These are phyloP conservation scores for Aspidoscelis tigris DNA, from an alignment of 2,113 vertebrate genomes.

Conservation along the genomic window DNA sequence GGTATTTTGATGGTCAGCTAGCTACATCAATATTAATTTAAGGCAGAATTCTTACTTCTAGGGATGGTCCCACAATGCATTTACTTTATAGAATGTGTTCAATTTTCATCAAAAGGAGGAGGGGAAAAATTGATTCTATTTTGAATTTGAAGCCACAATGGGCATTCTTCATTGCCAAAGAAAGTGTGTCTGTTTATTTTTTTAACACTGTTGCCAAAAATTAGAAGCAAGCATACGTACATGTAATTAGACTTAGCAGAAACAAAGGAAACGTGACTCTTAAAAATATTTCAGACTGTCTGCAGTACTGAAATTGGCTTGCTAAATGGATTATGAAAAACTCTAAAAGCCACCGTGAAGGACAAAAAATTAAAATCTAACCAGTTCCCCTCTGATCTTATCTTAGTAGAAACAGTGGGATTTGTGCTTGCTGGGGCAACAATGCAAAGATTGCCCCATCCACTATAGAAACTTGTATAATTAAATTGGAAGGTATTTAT, in stretches of 20 bases:
- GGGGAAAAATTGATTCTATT: background rate
- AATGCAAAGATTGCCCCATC: background rate
- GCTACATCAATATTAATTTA: constrained; percentile 37
- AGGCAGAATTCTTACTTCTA: constrained; percentile 29
- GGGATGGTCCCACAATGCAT: constrained; percentile 14
- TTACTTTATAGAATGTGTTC: constrained; percentile 36
- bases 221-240: constrained; percentile 26
- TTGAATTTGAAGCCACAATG: constrained; percentile 15
- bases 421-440: background rate
- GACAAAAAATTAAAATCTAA: background rate
- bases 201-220: constrained; percentile 38
- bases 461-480: too few relatives aligned
- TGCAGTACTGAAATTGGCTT: constrained; percentile 3
- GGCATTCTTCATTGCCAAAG: constrained; percentile 1
- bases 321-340: constrained; percentile 28
- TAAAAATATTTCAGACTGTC: constrained; percentile 43
- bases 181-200: constrained; percentile 26
- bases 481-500: background rate
- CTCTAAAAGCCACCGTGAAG: constrained; percentile 47
- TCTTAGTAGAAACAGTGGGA: background rate
- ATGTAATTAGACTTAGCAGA: constrained; percentile 24
- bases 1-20: constrained; percentile 9
- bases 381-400: background rate
- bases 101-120: constrained; percentile 5
- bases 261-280: constrained; percentile 18